These are phyloP conservation scores for Acanthococcus lagerstroemiae DNA, from an alignment of 2,888 invertebrate genomes.

Conservation along the genomic window DNA sequence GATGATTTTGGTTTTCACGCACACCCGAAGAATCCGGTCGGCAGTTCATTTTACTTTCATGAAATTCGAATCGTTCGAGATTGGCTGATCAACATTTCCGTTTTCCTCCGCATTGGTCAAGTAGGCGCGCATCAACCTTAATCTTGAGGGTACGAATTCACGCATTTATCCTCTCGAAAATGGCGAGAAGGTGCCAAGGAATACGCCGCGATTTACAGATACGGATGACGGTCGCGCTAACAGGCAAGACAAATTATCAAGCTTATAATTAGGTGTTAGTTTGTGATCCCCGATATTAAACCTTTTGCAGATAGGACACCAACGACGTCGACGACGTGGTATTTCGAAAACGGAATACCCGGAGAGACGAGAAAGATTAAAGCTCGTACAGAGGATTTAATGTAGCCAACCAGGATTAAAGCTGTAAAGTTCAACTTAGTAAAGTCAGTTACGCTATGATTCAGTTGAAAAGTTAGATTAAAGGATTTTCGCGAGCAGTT, in stretches of 20 bases:
- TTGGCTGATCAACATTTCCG: too few relatives aligned
- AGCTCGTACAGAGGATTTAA: slow-evolving; percentile 14
- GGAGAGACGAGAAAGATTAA: slow-evolving; percentile 8
- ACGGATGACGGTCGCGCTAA: neutral
- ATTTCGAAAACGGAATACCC: neutral
- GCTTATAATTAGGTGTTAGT: slow-evolving; percentile 18
- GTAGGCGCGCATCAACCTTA: too few relatives aligned
- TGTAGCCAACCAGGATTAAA: slow-evolving; percentile 19
- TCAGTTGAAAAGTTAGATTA: slow-evolving; percentile 23
- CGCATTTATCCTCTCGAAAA: too few relatives aligned
- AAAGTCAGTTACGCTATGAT: slow-evolving; percentile 4
- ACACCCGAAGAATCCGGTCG: too few relatives aligned
- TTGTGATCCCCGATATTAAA: neutral
- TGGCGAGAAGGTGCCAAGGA: too few relatives aligned
- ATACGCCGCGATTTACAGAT: too few relatives aligned
- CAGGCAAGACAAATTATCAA: slow-evolving; percentile 13
- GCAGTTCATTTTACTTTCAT: too few relatives aligned
- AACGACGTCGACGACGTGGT: neutral
- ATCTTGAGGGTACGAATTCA: too few relatives aligned
- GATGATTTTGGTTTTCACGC: too few relatives aligned
- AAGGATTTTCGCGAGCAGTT: slow-evolving; percentile 12
- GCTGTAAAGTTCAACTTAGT: slow-evolving; percentile 21
- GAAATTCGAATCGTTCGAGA: too few relatives aligned
- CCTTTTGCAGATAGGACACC: neutral
- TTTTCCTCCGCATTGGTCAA: too few relatives aligned